These are phyloP conservation scores for Desoria tigrina DNA, from an alignment of 2,888 invertebrate species.

Conservation along the genomic window DNA sequence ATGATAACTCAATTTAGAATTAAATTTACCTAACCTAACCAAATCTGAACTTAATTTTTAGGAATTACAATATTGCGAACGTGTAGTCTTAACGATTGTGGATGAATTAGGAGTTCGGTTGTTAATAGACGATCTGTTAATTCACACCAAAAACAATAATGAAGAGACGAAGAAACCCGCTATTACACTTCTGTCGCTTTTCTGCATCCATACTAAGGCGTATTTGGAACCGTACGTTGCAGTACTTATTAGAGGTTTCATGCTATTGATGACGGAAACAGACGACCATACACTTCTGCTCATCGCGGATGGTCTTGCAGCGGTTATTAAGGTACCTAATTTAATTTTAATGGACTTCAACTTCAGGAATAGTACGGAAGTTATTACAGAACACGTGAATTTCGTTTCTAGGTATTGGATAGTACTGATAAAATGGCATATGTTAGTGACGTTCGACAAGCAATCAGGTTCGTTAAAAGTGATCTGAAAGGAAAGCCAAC, in stretches of 20 bases:
- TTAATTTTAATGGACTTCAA: background rate
- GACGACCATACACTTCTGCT: slow-evolving; percentile 80
- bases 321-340: slow-evolving; percentile 76
- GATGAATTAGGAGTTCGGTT: slow-evolving; percentile 85
- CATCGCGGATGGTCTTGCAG: slow-evolving; percentile 88
- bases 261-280: slow-evolving; percentile 77
- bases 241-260: slow-evolving; percentile 81
- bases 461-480: slow-evolving; percentile 84
- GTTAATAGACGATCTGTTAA: slow-evolving; percentile 82
- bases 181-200: slow-evolving; percentile 82
- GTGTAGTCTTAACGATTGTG: slow-evolving; percentile 85
- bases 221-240: slow-evolving; percentile 85
- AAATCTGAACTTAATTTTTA: slow-evolving; percentile 51
- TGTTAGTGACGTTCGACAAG: slow-evolving; percentile 86
- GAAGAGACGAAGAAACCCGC: slow-evolving; percentile 74
- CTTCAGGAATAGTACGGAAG: slow-evolving; percentile 7
- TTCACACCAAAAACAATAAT: slow-evolving; percentile 69
- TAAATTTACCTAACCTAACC: background rate
- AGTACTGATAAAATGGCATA: slow-evolving; percentile 80
- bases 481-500: slow-evolving; percentile 73
- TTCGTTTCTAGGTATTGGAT: slow-evolving; percentile 68
- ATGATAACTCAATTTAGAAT: background rate
- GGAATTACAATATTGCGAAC: slow-evolving; percentile 88
- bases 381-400: background rate
- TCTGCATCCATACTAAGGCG: slow-evolving; percentile 84